Conservation (phyloP, 2,113 vertebrate genomes). For the Leiothrix lutea region DNA sequence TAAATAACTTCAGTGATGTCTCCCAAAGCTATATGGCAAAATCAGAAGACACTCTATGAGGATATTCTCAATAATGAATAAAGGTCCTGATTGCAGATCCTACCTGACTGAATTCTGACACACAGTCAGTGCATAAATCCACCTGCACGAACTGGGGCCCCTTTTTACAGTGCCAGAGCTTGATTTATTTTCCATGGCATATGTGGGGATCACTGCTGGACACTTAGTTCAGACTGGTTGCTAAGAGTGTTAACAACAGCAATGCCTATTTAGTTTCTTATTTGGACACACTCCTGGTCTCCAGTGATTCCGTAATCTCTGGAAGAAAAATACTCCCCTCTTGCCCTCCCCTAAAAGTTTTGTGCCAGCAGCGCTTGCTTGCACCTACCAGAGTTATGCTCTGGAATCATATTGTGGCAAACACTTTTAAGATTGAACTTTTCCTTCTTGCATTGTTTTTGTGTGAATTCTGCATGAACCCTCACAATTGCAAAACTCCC, state of each 20-base stretch:
- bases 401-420: background rate
- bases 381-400: background rate
- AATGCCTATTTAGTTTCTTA: background rate
- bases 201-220: background rate
- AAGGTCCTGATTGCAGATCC: background rate
- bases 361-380: background rate
- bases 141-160: background rate
- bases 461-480: constrained; percentile 5
- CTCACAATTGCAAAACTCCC: background rate
- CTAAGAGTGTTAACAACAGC: background rate
- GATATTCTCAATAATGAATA: background rate
- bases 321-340: background rate
- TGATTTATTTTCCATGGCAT: background rate
- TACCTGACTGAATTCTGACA: background rate
- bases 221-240: background rate
- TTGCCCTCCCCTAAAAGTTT: background rate
- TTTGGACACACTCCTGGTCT: background rate
- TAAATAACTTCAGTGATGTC: background rate
- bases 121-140: background rate
- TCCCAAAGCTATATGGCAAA: background rate
- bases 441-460: background rate
- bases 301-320: constrained; percentile 19
- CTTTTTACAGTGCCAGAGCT: background rate
- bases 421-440: background rate
- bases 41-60: background rate